Evolutionary conservation across 2,797 vertebrate species (phyloP), one percentile per base, ranked within the genome.

Genomic region (Lagorchestes hirsutus): DNA sequence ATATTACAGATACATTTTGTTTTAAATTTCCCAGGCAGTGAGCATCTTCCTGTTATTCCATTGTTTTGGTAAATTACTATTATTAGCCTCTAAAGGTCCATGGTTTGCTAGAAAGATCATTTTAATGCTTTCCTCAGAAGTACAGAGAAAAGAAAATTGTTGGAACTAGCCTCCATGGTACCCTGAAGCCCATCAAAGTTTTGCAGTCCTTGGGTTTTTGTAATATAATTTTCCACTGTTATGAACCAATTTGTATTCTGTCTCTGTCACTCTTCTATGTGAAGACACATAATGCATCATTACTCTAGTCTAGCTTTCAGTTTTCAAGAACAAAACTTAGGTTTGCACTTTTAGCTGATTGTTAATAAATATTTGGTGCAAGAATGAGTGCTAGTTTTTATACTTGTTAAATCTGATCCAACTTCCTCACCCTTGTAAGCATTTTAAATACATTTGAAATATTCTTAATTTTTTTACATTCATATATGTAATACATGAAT

Each of bases 61-160:
- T 57, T 87, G 16, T 95, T 94, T 95, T 54, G 34, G 27, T 56
- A 82, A 34, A 92, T 57, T 52, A 28, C 74, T 93, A 0, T 92
- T 14, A 92, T 93, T 74, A 67, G 82, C 28, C 54, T 93, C 52
- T 87, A 46, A 87, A 87, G 74, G 24, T 50, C 40, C 29, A 16
- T 91, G 31, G 58, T 91, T 90, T 93, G 54, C 87, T 92, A 94
- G 14, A 52, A 95, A 9, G 16, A 55, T 9, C 87, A 34, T 93
- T 54, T 93, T 91, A 90, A 93, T 94, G 74, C 74, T 14, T 50
- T 87, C 40, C 87, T 93, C 46, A 91, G 90, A 50, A 34, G 90
- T 40, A 93, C 91, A 91, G 31, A n/a, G 62, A 87, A 50, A 87
- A 87, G 74, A 62, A 95, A 93, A 92, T 57, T 62, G 92, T 95